Evolutionary conservation across 2,113 vertebrate genomes (phyloP), one percentile per base, ranked within the genome.

Genomic region (Beaufortia kweichowensis): DNA sequence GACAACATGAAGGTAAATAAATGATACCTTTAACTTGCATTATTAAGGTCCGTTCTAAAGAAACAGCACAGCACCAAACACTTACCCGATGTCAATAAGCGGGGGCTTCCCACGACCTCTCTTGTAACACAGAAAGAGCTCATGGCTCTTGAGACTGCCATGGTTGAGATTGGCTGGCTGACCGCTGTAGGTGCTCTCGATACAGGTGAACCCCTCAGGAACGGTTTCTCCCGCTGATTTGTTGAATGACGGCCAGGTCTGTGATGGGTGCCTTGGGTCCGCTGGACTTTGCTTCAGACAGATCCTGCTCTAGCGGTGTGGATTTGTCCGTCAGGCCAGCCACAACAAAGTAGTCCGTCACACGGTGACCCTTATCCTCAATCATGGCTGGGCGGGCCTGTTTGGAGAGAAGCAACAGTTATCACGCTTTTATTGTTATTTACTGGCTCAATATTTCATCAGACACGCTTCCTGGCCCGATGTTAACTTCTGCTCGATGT

Each of bases 331-430:
- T 99, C 81, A 99, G 93, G 53, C 96, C 97, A 21, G 97, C 96
- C 79, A 98, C 97, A 68, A 99, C 97, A 60, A 99, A 99, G 90
- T 99, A 98, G 93, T 99, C 96, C 9, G 94, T 94, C 86, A 99
- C 96, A 4, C 96, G 95, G 79, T 95, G 96, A 84, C 95, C 94
- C 91, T 97, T 97, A 90, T 99, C 96, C 91, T 98, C 95, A 80
- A 94, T 94, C 96, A 97, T 98, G 92, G 88, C 90, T 94, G 89
- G 82, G 46, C 24, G 83, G 82, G 87, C 93, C 95, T 92, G 83
- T 46, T 61, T n/a, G n/a, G 76, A 50, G 60, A 64, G 73, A 80
- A 6, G 62, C 67, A 66, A 12, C 0, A 26, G 10, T 2, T 17
- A 66, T 31, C 0, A n/a, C 14, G 17, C 12, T n/a, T n/a, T n/a